These are phyloP conservation scores for Lutraria rhynchaena DNA, from an alignment of 1,140 invertebrate genomes.

Conservation along the genomic window DNA sequence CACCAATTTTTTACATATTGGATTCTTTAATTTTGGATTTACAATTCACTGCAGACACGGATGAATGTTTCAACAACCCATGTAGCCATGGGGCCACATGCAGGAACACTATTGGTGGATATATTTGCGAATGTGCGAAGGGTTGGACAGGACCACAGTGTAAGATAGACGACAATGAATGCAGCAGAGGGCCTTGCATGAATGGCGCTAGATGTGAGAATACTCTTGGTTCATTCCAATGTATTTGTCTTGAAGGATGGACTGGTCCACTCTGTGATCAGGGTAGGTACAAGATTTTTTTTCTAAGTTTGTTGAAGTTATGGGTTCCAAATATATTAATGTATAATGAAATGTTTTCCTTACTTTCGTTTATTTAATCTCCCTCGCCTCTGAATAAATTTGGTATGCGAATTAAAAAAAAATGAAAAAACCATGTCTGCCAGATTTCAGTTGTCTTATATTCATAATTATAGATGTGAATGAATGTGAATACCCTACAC, in stretches of 20 bases:
- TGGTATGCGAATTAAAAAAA: too few relatives aligned
- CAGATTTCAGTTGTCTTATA: too few relatives aligned
- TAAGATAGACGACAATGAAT: slow-evolving; percentile 61
- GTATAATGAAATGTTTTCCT: background rate
- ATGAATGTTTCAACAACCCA: slow-evolving; percentile 65
- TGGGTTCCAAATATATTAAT: background rate
- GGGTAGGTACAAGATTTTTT: slow-evolving; percentile 5
- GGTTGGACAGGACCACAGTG: slow-evolving; percentile 75
- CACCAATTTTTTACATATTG: too few relatives aligned
- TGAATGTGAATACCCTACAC: slow-evolving; percentile 23
- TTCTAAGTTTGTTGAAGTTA: background rate
- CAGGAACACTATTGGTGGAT: slow-evolving; percentile 71
- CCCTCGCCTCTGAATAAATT: too few relatives aligned
- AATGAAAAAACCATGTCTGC: too few relatives aligned
- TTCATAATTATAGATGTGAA: slow-evolving; percentile 23
- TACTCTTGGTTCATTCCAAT: slow-evolving; percentile 54
- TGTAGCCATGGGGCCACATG: slow-evolving; percentile 74
- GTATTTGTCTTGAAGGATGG: slow-evolving; percentile 51
- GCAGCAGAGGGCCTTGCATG: slow-evolving; percentile 42
- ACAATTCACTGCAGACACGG: too few relatives aligned
- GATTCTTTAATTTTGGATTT: too few relatives aligned
- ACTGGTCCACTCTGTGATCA: slow-evolving; percentile 48
- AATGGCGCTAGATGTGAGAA: slow-evolving; percentile 55
- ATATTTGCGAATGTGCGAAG: slow-evolving; percentile 73
- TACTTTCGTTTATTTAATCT: too few relatives aligned